Evolutionary conservation across 2,888 invertebrate species (phyloP).

Genomic region (Euplagia quadripunctaria): DNA sequence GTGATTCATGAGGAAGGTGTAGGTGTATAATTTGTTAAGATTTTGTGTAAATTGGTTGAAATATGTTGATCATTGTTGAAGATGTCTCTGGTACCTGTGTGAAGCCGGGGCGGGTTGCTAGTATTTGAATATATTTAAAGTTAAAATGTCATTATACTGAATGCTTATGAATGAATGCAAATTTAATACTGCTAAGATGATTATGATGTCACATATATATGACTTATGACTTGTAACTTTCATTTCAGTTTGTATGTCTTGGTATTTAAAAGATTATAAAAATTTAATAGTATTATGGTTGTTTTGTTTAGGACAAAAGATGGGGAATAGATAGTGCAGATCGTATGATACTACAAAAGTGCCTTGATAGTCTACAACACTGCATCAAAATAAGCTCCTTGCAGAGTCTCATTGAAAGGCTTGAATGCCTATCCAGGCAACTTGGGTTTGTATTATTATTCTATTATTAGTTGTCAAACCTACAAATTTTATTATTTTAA

Average conservation of each 20-base stretch:
- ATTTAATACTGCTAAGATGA: too few species aligned
- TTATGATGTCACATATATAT: too few species aligned
- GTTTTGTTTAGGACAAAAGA: slow-evolving; percentile 91
- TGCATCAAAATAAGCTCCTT: slow-evolving; percentile 97
- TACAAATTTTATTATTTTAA: too few species aligned
- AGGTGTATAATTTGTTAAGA: too few species aligned
- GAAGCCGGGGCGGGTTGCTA: too few species aligned
- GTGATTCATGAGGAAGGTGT: too few species aligned
- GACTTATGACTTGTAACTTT: not conserved
- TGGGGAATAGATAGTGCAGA: slow-evolving; percentile 95
- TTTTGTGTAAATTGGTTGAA: too few species aligned
- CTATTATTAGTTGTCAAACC: not conserved
- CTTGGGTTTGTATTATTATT: slow-evolving; percentile 88
- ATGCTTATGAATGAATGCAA: too few species aligned
- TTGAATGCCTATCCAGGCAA: slow-evolving; percentile 96
- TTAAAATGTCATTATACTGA: not conserved
- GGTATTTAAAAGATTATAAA: not conserved
- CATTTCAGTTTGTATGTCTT: not conserved
- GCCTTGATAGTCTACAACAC: slow-evolving; percentile 96
- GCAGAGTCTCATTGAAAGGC: slow-evolving; percentile 96
- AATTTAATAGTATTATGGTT: not conserved
- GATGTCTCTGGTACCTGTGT: too few species aligned
- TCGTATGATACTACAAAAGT: slow-evolving; percentile 95
- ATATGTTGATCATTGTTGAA: too few species aligned
- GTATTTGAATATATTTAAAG: not conserved